Evolutionary conservation across 2,888 invertebrate genomes (phyloP), one percentile per base, ranked within the genome.

Genomic region (Bibio marci): DNA sequence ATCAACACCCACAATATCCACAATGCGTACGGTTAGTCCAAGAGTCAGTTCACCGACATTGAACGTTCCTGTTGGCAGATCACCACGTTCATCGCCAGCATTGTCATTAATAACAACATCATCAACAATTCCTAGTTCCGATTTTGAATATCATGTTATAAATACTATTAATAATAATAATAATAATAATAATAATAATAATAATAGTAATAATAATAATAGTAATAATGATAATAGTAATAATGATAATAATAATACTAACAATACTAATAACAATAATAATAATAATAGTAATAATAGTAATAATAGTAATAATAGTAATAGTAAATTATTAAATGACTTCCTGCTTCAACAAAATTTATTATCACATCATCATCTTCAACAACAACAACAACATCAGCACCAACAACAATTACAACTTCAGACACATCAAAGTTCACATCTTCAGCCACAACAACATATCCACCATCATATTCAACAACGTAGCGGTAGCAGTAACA

Each of bases 381-480:
- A 44, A 41, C 37, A 33, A 45, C 53, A 41, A 37, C 43, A 36
- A 41, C 44, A 25, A 39, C 35, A 12, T 28, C 34, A 28, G 14
- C 35, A 18, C 10, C 25, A 30, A 30, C 35, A 25, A 8, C 40
- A 37, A 22, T 36, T 36, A 15, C 39, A 25, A 37, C 46, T 43
- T 31, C 45, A 44, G 33, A 43, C 37, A 33, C 28, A 43, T 41
- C 38, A 32, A 45, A 52, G 39, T 38, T 41, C 36, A 39, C 44
- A 25, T 38, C 30, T 12, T 28, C 30, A 18, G 5, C 35, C 12
- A 19, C 15, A 22, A 30, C 38, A 30, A 8, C 40, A 37, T 37
- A 48, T 60, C 8, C 61, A 59, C 46, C 58, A 60, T 41, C 61
- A 61, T 43, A 51, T 49, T 38, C 47, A 46, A 22, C 49, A 51